Percentiles rank a stretch among this genome's conserved stretches.
Conservation (phyloP, 2,888 invertebrate species). For the Odontomyia ornata region DNA sequence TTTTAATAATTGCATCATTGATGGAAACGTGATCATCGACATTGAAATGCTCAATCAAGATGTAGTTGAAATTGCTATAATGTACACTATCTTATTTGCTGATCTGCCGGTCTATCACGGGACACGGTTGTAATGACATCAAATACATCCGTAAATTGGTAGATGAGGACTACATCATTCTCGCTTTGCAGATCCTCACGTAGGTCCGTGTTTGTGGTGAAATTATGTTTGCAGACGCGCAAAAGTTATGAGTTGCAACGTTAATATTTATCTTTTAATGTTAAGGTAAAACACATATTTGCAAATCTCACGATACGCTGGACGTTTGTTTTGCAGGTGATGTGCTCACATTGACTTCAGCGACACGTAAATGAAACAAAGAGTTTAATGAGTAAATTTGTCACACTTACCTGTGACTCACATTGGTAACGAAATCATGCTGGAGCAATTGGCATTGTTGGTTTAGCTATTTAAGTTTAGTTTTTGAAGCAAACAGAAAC, state of each 20-base stretch:
- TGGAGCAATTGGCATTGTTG: too few relatives aligned
- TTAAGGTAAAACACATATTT: neutral
- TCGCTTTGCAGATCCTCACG: neutral
- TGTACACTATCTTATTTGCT: neutral
- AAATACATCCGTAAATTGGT: neutral
- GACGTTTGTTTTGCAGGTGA: neutral
- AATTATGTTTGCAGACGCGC: neutral
- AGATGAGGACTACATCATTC: neutral
- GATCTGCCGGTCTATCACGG: neutral
- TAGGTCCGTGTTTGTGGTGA: too few relatives aligned
- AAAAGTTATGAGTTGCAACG: neutral
- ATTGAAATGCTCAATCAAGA: slow-evolving; percentile 27
- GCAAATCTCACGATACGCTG: slow-evolving; percentile 11
- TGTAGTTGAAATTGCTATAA: slow-evolving; percentile 2
- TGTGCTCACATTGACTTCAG: too few relatives aligned
- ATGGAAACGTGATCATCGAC: slow-evolving; percentile 23
- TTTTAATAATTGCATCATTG: slow-evolving; percentile 12
- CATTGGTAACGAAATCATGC: too few relatives aligned
- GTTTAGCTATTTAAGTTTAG: too few relatives aligned
- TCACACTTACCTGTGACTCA: neutral
- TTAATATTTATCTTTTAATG: slow-evolving; percentile 4
- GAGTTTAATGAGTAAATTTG: neutral
- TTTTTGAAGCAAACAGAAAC: too few relatives aligned
- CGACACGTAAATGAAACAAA: neutral
- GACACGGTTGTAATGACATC: neutral